Evolutionary conservation across 2,888 invertebrate species (phyloP).

Genomic region (Caenorhabditis sp.): DNA sequence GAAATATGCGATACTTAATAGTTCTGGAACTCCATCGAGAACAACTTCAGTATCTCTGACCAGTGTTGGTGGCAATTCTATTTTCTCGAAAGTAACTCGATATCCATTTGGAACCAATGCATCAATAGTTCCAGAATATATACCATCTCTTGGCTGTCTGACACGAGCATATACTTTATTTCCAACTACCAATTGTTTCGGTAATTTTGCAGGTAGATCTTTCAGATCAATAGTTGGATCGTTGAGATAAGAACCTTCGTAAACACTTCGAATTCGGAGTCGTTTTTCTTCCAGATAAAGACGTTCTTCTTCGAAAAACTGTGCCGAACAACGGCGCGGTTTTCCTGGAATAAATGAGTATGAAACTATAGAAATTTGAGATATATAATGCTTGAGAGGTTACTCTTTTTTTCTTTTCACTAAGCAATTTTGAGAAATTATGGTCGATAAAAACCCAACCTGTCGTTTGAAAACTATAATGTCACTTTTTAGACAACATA

Average conservation of each 20-base stretch:
- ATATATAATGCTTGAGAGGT: too few species aligned
- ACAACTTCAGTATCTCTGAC: slow-evolving; percentile 62
- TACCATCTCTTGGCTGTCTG: slow-evolving; percentile 63
- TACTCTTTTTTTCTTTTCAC: background rate
- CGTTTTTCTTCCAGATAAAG: slow-evolving; percentile 87
- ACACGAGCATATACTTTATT: slow-evolving; percentile 61
- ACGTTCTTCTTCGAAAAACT: slow-evolving; percentile 94
- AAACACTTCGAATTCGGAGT: slow-evolving; percentile 88
- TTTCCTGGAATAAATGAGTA: slow-evolving; percentile 76
- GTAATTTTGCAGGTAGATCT: slow-evolving; percentile 61
- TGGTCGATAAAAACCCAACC: too few species aligned
- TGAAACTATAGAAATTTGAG: too few species aligned
- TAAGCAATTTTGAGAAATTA: too few species aligned
- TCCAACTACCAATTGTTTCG: slow-evolving; percentile 61
- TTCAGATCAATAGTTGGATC: slow-evolving; percentile 45
- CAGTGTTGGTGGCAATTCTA: slow-evolving; percentile 40
- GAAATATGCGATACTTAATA: slow-evolving; percentile 67
- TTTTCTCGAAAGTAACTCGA: slow-evolving; percentile 69
- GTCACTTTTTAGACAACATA: too few species aligned
- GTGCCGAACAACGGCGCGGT: slow-evolving; percentile 89
- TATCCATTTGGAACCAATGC: slow-evolving; percentile 67
- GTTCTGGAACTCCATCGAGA: slow-evolving; percentile 56
- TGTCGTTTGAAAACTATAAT: too few species aligned
- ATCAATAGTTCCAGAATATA: slow-evolving; percentile 70
- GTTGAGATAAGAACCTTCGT: slow-evolving; percentile 72